Conservation (phyloP, 92 coral and sea anemone genomes). For the Paragorgia papillata region DNA sequence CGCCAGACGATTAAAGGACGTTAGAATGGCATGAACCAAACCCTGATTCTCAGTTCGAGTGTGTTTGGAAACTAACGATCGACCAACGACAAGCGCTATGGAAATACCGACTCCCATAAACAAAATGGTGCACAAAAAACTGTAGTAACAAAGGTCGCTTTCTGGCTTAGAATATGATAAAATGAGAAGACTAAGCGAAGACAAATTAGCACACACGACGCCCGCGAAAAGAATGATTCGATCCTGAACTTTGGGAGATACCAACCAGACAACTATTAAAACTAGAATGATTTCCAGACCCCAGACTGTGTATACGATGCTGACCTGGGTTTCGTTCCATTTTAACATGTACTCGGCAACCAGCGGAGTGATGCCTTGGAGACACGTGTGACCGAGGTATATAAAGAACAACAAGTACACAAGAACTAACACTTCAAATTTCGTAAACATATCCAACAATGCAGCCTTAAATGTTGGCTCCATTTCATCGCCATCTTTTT, state of each 20-base stretch:
- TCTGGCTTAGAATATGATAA: conserved; percentile 26
- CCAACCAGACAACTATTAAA: conserved; percentile 27
- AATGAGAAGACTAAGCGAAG: conserved; percentile 1
- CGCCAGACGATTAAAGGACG: conserved; percentile 32
- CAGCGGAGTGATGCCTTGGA: conserved; percentile 37
- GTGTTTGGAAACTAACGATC: conserved; percentile 41
- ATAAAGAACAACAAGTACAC: conserved; percentile 41
- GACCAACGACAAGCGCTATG: conserved; percentile 32
- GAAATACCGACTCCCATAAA: conserved; percentile 30
- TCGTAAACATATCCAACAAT: conserved; percentile 32
- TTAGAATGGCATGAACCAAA: conserved; percentile 35
- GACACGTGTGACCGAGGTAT: conserved; percentile 35
- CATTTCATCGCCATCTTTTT: background rate
- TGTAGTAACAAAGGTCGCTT: conserved; percentile 30
- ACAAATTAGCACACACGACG: conserved; percentile 19
- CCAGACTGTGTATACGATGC: conserved; percentile 24
- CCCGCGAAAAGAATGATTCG: conserved; percentile 23
- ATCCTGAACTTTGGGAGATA: conserved; percentile 23
- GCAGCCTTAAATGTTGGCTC: conserved; percentile 18
- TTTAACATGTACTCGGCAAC: conserved; percentile 31
- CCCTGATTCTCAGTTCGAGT: conserved; percentile 37
- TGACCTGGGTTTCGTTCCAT: conserved; percentile 28
- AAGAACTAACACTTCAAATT: conserved; percentile 30
- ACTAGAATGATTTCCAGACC: conserved; percentile 35
- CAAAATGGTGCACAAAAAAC: conserved; percentile 15